phyloP scores from a whole-genome alignment of 2,113 vertebrate species.

The Amphiprion percula region DNA sequence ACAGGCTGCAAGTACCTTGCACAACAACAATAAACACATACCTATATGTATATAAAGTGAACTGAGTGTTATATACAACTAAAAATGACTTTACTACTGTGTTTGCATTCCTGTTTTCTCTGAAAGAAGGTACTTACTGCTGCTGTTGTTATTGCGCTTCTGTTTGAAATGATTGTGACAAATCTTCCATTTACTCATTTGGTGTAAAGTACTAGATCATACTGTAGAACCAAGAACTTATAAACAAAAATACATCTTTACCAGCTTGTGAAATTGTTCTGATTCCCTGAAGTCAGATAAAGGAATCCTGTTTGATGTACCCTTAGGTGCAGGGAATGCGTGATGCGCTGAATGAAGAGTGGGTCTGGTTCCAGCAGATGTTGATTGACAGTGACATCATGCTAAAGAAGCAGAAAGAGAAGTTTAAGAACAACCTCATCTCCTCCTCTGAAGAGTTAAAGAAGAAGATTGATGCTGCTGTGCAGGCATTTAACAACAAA shows the following conservation, averaged over 20 bases:
- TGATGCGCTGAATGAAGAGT: conserved; percentile 82
- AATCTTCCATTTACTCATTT: background rate
- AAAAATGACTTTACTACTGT: background rate
- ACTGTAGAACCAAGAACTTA: background rate
- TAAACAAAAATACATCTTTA: background rate
- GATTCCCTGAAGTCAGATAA: background rate
- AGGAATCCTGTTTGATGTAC: background rate
- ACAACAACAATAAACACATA: background rate
- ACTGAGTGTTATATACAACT: background rate
- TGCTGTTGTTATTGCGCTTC: background rate
- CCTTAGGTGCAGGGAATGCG: conserved; percentile 86
- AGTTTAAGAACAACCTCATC: conserved; percentile 86
- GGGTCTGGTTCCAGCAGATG: conserved; percentile 88
- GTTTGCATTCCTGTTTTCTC: background rate
- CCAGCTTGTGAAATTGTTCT: background rate
- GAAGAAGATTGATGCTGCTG: conserved; percentile 82
- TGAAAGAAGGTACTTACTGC: background rate
- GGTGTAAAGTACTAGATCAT: background rate
- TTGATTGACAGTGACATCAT: conserved; percentile 85
- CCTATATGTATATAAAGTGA: background rate
- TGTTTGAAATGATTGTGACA: background rate
- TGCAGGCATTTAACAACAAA: conserved; percentile 84
- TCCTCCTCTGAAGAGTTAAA: conserved; percentile 87
- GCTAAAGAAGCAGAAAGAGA: conserved; percentile 88
- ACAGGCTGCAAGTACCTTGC: conserved; percentile 77